phyloP scores from a whole-genome alignment of 2,888 invertebrate species.

The Mayetiola destructor region DNA sequence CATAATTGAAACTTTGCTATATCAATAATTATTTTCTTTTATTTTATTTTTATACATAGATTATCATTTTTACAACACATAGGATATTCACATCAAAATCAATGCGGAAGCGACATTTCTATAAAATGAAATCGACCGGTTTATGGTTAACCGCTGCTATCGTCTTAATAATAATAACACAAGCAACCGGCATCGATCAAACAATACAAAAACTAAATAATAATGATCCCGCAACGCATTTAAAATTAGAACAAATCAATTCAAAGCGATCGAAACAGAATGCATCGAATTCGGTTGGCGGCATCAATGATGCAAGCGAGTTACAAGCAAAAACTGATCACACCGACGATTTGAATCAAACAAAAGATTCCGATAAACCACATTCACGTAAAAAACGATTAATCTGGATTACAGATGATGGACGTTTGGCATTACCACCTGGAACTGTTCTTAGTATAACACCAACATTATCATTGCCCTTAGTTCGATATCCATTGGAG shows the following conservation, averaged over 20 bases:
- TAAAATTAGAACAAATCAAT: not conserved
- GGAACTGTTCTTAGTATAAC: conserved; percentile 66
- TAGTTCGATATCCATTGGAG: conserved; percentile 70
- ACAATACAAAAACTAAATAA: not conserved
- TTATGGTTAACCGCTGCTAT: not conserved
- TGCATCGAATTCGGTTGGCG: not conserved
- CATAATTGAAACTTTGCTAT: no score
- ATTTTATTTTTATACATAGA: no score
- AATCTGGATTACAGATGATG: conserved; percentile 74
- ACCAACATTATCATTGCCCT: conserved; percentile 66
- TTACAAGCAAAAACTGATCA: not conserved
- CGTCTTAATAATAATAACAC: not conserved
- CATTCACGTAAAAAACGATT: conserved; percentile 70
- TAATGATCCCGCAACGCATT: not conserved
- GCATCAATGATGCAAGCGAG: not conserved
- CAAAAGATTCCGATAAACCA: conserved; percentile 30
- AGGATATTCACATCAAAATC: no score
- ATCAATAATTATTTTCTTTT: no score
- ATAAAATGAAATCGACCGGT: not conserved
- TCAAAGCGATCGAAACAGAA: not conserved
- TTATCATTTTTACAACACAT: no score
- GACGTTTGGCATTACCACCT: conserved; percentile 67
- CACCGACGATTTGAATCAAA: not conserved
- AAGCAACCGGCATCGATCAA: not conserved
- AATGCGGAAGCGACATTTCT: no score